A percentile compares a stretch with the other conserved stretches of the same genome.
These are phyloP conservation scores for Cyanoderma ruficeps DNA, from an alignment of 2,113 vertebrate genomes.

Conservation along the genomic window DNA sequence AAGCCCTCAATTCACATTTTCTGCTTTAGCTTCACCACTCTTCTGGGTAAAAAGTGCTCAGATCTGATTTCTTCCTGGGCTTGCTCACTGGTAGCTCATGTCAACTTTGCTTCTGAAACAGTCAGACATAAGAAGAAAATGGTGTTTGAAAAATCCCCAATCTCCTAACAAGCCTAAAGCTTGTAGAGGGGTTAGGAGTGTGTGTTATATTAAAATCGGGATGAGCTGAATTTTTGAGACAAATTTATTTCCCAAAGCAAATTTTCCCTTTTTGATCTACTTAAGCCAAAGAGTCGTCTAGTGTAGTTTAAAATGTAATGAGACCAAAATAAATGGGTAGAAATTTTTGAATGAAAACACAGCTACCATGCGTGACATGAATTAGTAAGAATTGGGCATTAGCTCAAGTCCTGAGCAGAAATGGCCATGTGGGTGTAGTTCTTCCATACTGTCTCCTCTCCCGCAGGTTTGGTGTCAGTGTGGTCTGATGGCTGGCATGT, in stretches of 20 bases:
- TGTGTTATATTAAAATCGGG: not conserved
- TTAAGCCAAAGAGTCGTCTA: not conserved
- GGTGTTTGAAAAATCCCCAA: not conserved
- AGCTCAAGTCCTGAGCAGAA: not conserved
- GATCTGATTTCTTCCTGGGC: not conserved
- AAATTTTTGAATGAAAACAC: not conserved
- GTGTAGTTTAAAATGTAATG: not conserved
- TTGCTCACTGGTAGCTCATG: not conserved
- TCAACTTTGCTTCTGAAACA: not conserved
- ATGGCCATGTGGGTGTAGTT: not conserved
- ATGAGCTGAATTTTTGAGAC: not conserved
- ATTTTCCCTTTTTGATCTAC: not conserved
- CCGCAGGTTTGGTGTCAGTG: not conserved
- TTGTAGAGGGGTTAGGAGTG: not conserved
- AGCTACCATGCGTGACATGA: not conserved
- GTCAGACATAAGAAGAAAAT: not conserved
- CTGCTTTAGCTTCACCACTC: not conserved
- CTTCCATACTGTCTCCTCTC: not conserved
- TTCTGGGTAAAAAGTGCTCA: not conserved
- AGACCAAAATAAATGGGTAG: not conserved
- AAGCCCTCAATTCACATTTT: not conserved
- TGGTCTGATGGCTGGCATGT: not conserved
- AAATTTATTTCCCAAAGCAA: not conserved
- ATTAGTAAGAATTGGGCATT: not conserved
- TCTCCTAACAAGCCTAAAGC: not conserved